Evolutionary conservation across 1,140 invertebrate species (phyloP).

Genomic region (Pteromalus puparum): DNA sequence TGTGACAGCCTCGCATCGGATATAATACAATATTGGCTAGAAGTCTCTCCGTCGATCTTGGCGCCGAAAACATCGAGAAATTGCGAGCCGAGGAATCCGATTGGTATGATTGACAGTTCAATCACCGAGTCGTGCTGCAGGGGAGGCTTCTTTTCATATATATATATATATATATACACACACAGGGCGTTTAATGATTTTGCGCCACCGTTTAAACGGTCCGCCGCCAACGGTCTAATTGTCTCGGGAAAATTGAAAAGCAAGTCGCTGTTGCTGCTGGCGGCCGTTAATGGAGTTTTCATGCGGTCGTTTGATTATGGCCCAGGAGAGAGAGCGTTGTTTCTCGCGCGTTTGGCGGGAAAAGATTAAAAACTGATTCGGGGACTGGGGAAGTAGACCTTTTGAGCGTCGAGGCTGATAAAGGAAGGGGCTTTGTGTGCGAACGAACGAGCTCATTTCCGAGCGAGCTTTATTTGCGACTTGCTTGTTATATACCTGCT

Average conservation of each 20-base stretch:
- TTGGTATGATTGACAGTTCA: constrained; percentile 38
- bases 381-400: not conserved
- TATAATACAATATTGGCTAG: not conserved
- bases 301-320: not conserved
- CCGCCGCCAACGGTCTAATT: not conserved
- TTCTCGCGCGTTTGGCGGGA: not conserved
- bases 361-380: not conserved
- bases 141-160: not conserved
- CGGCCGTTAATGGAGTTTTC: not conserved
- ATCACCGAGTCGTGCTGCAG: not conserved
- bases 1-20: not conserved
- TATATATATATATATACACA: no score
- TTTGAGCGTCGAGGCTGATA: not conserved
- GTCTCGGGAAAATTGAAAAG: not conserved
- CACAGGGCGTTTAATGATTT: not conserved
- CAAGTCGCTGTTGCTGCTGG: no score
- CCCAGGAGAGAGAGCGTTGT: not conserved
- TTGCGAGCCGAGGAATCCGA: not conserved
- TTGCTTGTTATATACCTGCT: no score
- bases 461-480: no score
- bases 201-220: not conserved
- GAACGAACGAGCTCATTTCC: not conserved
- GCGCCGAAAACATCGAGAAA: not conserved
- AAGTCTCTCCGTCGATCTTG: not conserved
- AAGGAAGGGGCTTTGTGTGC: not conserved